Percentiles rank a stretch among this genome's conserved stretches.
Evolutionary conservation across 2,888 invertebrate genomes (phyloP).

Genomic region (Aphodius granarius): DNA sequence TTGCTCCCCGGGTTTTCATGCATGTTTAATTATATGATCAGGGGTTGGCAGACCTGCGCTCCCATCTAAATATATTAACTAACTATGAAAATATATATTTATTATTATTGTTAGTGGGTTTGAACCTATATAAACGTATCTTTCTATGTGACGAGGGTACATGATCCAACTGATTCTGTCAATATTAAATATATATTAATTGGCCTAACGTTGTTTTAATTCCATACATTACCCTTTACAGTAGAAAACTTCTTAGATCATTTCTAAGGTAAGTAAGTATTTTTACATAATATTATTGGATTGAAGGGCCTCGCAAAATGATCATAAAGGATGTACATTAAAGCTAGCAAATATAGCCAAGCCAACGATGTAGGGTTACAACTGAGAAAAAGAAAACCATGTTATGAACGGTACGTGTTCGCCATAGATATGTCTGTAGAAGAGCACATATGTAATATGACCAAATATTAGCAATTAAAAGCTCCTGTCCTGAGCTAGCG

Average conservation of each 20-base stretch:
- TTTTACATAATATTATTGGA: too few relatives aligned
- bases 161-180: constrained; percentile 54
- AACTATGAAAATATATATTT: constrained; percentile 32
- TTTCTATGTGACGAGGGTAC: constrained; percentile 54
- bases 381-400: too few relatives aligned
- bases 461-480: too few relatives aligned
- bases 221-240: neutral
- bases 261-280: neutral
- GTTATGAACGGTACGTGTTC: too few relatives aligned
- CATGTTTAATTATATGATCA: neutral
- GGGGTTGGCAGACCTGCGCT: neutral
- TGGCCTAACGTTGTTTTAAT: constrained; percentile 47
- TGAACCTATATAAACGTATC: constrained; percentile 36
- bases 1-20: neutral
- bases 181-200: constrained; percentile 55
- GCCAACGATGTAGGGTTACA: too few relatives aligned
- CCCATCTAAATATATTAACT: constrained; percentile 9
- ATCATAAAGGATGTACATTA: too few relatives aligned
- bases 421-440: too few relatives aligned
- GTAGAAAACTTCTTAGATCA: neutral
- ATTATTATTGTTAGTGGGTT: constrained; percentile 37
- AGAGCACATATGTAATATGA: too few relatives aligned
- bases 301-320: too few relatives aligned
- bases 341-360: too few relatives aligned
- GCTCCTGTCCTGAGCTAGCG: too few relatives aligned